A percentile compares a stretch with the other conserved stretches of the same genome.
These are phyloP conservation scores for Odontophorus gujanensis DNA, from an alignment of 2,113 vertebrate species.

Conservation along the genomic window DNA sequence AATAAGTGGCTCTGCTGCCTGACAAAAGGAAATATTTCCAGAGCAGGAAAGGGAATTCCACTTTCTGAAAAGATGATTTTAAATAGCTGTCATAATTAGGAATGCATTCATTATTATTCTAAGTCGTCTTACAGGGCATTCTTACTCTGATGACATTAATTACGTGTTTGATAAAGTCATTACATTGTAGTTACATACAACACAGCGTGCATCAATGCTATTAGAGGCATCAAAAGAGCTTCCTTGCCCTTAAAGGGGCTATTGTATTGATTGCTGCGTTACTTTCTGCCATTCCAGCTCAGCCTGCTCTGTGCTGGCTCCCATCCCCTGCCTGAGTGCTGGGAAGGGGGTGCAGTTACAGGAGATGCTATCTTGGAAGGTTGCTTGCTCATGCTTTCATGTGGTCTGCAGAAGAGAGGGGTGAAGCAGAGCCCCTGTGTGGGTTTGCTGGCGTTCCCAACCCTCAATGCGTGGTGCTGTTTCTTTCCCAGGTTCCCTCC, in stretches of 20 bases:
- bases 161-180: slow-evolving; percentile 58
- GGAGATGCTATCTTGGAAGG: fast-evolving
- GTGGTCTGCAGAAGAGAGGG: background rate
- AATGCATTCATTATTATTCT: slow-evolving; percentile 49
- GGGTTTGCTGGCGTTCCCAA: background rate
- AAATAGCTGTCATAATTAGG: slow-evolving; percentile 72
- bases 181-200: background rate
- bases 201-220: slow-evolving; percentile 38
- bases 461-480: background rate
- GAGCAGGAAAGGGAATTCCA: slow-evolving; percentile 10
- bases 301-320: background rate
- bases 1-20: slow-evolving; percentile 51
- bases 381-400: background rate
- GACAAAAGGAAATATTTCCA: slow-evolving; percentile 22
- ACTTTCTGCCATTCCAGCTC: background rate
- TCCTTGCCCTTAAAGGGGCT: background rate
- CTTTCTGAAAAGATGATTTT: slow-evolving; percentile 52
- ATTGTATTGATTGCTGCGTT: background rate
- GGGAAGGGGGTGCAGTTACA: background rate
- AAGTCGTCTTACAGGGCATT: slow-evolving; percentile 44
- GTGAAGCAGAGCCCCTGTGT: background rate
- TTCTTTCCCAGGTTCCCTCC: background rate
- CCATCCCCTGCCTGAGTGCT: background rate
- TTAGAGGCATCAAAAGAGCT: background rate
- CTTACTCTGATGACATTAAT: slow-evolving; percentile 58